These are phyloP conservation scores for Chrysogorgia sp. DNA, from an alignment of 92 coral and sea anemone genomes.

Conservation along the genomic window DNA sequence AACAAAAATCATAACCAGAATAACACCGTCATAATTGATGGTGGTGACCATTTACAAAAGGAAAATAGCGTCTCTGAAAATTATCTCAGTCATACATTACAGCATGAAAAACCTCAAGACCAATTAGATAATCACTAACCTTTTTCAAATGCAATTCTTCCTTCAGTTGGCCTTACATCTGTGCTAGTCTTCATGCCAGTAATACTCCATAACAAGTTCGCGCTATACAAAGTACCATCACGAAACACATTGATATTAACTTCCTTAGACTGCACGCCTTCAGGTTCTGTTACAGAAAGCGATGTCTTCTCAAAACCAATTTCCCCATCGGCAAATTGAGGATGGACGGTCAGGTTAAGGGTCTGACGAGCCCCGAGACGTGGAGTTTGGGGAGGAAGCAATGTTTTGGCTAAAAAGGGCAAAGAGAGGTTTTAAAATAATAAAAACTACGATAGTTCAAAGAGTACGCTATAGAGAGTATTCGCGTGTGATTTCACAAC, in stretches of 20 bases:
- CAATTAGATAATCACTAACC: conserved; percentile 62
- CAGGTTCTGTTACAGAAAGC: conserved; percentile 73
- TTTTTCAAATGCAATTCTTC: conserved; percentile 70
- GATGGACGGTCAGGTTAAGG: conserved; percentile 70
- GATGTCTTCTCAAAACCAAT: conserved; percentile 71
- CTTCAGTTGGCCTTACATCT: conserved; percentile 70
- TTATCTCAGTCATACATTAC: too few species aligned
- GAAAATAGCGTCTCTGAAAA: too few species aligned
- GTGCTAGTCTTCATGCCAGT: conserved; percentile 53
- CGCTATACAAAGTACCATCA: conserved; percentile 82
- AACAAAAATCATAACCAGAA: conserved; percentile 10
- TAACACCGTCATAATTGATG: too few species aligned
- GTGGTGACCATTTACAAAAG: too few species aligned
- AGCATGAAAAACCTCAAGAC: too few species aligned
- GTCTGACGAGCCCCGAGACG: conserved; percentile 62
- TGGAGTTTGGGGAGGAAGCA: conserved; percentile 72
- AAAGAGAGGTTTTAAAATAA: background rate
- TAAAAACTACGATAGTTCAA: background rate
- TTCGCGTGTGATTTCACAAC: too few species aligned
- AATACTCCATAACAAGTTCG: conserved; percentile 74
- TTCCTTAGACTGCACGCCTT: conserved; percentile 49
- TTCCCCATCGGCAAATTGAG: conserved; percentile 88
- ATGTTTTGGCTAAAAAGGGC: conserved; percentile 53
- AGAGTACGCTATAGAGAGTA: background rate
- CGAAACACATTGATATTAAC: conserved; percentile 65